A percentile compares a stretch with the other conserved stretches of the same genome.
These are phyloP conservation scores for Drosophila lowei DNA, from an alignment of 1,140 invertebrate genomes.

Conservation along the genomic window DNA sequence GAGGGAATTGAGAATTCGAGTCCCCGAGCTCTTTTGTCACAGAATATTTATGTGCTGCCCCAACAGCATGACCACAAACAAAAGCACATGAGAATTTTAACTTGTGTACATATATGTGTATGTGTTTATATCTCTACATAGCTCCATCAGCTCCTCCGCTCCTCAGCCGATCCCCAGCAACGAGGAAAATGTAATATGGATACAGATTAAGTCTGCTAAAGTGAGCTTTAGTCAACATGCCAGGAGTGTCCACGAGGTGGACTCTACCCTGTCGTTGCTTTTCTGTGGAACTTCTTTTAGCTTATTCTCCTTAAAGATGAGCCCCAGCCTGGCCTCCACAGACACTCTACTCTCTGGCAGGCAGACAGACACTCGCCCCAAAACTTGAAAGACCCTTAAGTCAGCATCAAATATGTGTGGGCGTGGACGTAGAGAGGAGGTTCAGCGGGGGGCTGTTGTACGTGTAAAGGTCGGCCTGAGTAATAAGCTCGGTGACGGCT, in stretches of 20 bases:
- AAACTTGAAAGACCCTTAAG: slow-evolving; percentile 17
- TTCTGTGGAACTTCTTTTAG: neutral
- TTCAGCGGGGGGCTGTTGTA: neutral
- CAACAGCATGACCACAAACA: too few species aligned
- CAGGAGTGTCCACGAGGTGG: slow-evolving; percentile 9
- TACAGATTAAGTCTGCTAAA: slow-evolving; percentile 39
- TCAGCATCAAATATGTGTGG: neutral
- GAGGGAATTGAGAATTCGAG: too few species aligned
- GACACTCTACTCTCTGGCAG: neutral
- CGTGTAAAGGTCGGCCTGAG: slow-evolving; percentile 70
- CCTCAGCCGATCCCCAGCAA: neutral
- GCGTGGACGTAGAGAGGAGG: neutral
- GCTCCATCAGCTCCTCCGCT: neutral
- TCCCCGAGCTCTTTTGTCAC: too few species aligned
- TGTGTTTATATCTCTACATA: neutral
- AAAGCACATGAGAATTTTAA: too few species aligned
- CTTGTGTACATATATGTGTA: too few species aligned
- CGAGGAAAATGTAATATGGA: slow-evolving; percentile 27
- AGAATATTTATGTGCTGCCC: too few species aligned
- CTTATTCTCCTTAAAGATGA: slow-evolving; percentile 18
- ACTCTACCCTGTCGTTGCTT: too few species aligned
- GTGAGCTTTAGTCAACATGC: slow-evolving; percentile 37
- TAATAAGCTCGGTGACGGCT: slow-evolving; percentile 62
- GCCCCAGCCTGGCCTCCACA: neutral
- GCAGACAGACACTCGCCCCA: slow-evolving; percentile 5